These are phyloP conservation scores for Anabacerthia variegaticeps DNA, from an alignment of 2,797 vertebrate species.

Conservation along the genomic window DNA sequence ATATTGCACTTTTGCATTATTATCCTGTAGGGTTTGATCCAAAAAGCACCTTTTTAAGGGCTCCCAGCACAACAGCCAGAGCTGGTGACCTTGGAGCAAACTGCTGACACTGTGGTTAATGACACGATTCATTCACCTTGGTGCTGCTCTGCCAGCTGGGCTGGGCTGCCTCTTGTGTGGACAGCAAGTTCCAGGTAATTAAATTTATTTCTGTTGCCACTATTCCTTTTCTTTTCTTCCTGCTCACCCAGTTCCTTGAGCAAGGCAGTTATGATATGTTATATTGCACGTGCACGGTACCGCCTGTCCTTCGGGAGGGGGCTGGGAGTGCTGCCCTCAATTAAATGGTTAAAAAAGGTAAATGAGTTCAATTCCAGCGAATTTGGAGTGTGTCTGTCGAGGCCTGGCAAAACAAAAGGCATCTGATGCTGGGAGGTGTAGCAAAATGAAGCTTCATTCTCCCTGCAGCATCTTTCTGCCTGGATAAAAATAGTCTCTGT, in stretches of 20 bases:
- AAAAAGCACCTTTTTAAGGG: neutral
- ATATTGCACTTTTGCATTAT: neutral
- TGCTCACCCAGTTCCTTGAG: neutral
- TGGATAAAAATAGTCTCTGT: neutral
- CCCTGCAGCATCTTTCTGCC: neutral
- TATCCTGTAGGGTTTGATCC: neutral
- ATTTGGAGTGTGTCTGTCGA: neutral
- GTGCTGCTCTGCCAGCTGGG: neutral
- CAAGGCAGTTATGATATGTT: accelerated
- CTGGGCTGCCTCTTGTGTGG: neutral
- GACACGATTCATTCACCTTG: accelerated
- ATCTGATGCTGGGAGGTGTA: neutral
- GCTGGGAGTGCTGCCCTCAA: neutral
- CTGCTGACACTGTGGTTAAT: accelerated
- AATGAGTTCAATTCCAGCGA: neutral
- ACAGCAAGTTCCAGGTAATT: neutral
- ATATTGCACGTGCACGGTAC: neutral
- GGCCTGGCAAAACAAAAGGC: neutral
- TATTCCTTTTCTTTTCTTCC: too few species aligned
- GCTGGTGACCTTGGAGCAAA: neutral
- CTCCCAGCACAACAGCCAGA: neutral
- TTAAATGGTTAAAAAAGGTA: neutral
- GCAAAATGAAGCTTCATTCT: neutral
- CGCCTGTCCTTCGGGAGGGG: neutral
- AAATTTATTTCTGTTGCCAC: neutral